phyloP scores from a whole-genome alignment of 2,113 vertebrate genomes.

The Plectropomus leopardus region DNA sequence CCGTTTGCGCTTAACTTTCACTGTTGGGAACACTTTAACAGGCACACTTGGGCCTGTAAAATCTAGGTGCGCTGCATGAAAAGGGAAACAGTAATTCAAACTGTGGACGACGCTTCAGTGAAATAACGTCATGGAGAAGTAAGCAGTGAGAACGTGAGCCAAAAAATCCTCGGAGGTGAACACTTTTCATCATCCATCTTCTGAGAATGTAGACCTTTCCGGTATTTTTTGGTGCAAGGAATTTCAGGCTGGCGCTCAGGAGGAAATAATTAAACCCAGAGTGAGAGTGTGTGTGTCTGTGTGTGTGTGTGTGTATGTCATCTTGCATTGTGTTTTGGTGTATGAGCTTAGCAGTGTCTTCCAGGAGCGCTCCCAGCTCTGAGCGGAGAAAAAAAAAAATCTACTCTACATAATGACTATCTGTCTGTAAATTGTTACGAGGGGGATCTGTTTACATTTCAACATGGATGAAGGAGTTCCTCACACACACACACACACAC shows the following conservation, averaged over 20 bases:
- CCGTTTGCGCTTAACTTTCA: slow-evolving; percentile 28
- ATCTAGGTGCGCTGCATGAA: slow-evolving; percentile 36
- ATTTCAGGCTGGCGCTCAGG: slow-evolving; percentile 63
- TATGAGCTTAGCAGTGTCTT: slow-evolving; percentile 47
- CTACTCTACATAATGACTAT: slow-evolving; percentile 33
- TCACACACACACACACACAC: slow-evolving; percentile 30
- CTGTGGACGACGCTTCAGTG: slow-evolving; percentile 26
- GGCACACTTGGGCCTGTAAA: slow-evolving; percentile 61
- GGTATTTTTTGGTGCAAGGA: slow-evolving; percentile 48
- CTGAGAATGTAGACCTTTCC: slow-evolving; percentile 29
- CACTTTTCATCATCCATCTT: slow-evolving; percentile 47
- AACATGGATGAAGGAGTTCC: slow-evolving; percentile 46
- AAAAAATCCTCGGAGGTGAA: slow-evolving; percentile 33
- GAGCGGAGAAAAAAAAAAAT: not conserved
- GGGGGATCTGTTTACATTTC: slow-evolving; percentile 63
- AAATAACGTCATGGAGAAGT: slow-evolving; percentile 15
- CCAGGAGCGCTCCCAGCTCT: slow-evolving; percentile 43
- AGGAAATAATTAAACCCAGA: slow-evolving; percentile 75
- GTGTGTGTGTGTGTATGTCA: slow-evolving; percentile 26
- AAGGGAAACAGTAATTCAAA: slow-evolving; percentile 57
- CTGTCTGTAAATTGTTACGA: slow-evolving; percentile 43
- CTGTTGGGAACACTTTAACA: slow-evolving; percentile 63
- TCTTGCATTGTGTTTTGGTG: slow-evolving; percentile 45
- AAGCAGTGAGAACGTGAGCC: not conserved
- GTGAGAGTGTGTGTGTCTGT: slow-evolving; percentile 6